Conservation (phyloP, 64 coral and sea anemone genomes). For the Stylophora pistillata region DNA sequence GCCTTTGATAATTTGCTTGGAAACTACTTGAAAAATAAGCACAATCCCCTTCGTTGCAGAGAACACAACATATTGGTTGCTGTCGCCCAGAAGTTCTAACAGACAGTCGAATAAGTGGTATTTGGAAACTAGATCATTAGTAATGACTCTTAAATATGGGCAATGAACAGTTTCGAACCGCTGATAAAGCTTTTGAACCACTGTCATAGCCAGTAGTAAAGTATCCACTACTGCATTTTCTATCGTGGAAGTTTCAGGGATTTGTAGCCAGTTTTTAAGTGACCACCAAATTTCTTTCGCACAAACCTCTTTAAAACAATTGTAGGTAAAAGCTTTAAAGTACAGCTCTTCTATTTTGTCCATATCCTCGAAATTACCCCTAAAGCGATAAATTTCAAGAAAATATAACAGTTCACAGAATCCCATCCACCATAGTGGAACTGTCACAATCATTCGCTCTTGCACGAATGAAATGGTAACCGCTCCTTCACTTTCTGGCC, state of each 20-base stretch:
- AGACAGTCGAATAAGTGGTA: neutral
- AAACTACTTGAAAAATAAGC: neutral
- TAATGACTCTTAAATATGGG: conserved; percentile 8
- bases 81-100: neutral
- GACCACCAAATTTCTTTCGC: neutral
- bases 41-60: conserved; percentile 37
- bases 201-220: conserved; percentile 58
- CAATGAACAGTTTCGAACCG: neutral
- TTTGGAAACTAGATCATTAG: neutral
- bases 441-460: neutral
- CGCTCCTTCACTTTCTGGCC: neutral
- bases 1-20: neutral
- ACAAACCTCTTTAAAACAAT: conserved; percentile 26
- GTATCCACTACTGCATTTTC: neutral
- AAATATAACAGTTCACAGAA: neutral
- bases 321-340: neutral
- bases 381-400: neutral
- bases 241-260: neutral
- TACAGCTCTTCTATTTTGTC: conserved; percentile 35
- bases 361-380: neutral
- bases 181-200: conserved; percentile 54
- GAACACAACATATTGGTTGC: conserved; percentile 51
- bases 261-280: neutral
- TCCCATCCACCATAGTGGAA: conserved; percentile 33
- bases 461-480: neutral